These are phyloP conservation scores for Gymnarchus niloticus DNA, from an alignment of 2,113 vertebrate species.

Conservation along the genomic window DNA sequence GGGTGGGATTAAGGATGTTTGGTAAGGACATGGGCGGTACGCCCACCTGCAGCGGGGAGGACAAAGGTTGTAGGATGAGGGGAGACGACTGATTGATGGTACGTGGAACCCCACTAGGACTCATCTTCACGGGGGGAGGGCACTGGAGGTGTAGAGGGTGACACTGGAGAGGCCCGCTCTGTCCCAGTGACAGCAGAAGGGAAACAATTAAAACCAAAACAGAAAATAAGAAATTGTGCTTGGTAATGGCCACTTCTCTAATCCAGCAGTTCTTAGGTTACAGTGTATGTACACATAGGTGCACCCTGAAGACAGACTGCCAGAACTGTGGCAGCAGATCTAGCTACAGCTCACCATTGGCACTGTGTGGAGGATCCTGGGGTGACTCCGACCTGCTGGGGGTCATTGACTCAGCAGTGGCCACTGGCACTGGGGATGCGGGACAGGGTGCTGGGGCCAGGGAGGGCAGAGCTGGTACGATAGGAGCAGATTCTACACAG, in stretches of 20 bases:
- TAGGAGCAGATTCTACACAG: conserved; percentile 65
- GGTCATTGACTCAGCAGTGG: conserved; percentile 61
- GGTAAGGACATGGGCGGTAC: conserved; percentile 93
- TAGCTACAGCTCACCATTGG: conserved; percentile 62
- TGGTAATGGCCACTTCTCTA: no score
- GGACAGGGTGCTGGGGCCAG: conserved; percentile 57
- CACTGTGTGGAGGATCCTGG: conserved; percentile 60
- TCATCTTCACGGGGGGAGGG: conserved; percentile 59
- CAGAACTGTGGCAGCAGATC: background rate
- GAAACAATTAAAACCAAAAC: no score
- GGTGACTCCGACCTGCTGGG: conserved; percentile 59
- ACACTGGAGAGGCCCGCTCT: conserved; percentile 47
- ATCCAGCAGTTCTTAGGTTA: no score
- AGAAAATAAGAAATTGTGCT: no score
- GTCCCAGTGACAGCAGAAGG: conserved; percentile 47
- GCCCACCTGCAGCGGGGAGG: conserved; percentile 88
- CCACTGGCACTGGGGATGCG: conserved; percentile 47
- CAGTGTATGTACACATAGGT: no score
- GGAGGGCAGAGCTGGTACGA: conserved; percentile 58
- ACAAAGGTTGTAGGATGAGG: conserved; percentile 88
- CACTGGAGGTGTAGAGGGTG: conserved; percentile 43
- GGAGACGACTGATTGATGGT: conserved; percentile 69
- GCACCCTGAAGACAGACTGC: no score
- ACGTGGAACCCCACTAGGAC: conserved; percentile 57
- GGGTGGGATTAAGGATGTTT: conserved; percentile 95